A percentile compares a stretch with the other conserved stretches of the same genome.
phyloP scores from a whole-genome alignment of 2,113 vertebrate genomes.

The Brachypteracias leptosomus region DNA sequence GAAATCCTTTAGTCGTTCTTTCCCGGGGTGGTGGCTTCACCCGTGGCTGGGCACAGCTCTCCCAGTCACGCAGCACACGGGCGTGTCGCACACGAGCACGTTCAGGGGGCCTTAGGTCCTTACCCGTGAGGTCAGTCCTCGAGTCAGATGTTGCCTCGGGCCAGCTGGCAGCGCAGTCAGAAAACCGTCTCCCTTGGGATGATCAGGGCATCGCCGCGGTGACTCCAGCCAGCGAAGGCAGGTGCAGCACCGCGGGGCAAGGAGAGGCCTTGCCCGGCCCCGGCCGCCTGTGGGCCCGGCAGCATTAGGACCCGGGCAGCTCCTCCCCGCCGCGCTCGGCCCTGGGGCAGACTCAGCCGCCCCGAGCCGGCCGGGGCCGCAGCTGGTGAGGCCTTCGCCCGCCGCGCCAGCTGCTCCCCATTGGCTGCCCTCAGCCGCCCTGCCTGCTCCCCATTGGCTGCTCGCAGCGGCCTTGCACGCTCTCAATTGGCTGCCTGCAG shows the following conservation, averaged over 20 bases:
- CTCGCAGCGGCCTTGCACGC: neutral
- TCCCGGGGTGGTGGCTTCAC: neutral
- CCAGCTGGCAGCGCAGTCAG: neutral
- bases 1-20: neutral
- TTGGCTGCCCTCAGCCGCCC: no score
- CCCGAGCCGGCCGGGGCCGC: neutral
- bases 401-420: neutral
- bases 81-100: rapidly evolving
- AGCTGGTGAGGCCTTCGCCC: neutral
- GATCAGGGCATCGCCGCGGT: neutral
- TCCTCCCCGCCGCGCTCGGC: neutral
- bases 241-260: neutral
- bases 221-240: neutral
- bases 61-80: neutral
- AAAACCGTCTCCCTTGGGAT: rapidly evolving
- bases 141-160: neutral
- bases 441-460: neutral
- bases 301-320: neutral
- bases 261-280: neutral
- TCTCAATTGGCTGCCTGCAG: neutral
- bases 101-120: rapidly evolving
- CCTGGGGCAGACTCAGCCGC: no score
- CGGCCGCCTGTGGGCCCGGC: neutral
- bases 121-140: rapidly evolving
- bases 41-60: neutral